phyloP scores from a whole-genome alignment of 2,797 vertebrate genomes.

The Paedocypris micromegethes region DNA sequence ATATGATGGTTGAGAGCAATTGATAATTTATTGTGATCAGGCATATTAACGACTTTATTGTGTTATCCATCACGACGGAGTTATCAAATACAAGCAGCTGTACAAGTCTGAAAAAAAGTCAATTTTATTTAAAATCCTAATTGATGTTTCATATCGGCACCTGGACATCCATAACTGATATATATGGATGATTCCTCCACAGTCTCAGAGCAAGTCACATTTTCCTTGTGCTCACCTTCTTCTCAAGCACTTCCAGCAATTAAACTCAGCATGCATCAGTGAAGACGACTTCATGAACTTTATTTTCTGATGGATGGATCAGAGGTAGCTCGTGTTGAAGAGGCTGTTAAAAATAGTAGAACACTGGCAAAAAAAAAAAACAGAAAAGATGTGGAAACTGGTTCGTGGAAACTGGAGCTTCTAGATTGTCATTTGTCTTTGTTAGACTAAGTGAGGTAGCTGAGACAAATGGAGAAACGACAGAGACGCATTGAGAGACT shows the following conservation, averaged over 20 bases:
- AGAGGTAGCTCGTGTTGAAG: background rate
- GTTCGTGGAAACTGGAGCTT: slow-evolving; percentile 17
- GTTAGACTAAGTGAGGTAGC: slow-evolving; percentile 30
- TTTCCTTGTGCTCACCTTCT: too few species aligned
- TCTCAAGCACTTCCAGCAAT: too few species aligned
- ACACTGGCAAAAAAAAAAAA: slow-evolving; percentile 8
- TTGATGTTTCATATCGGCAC: too few species aligned
- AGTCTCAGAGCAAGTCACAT: too few species aligned
- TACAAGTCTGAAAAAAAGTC: too few species aligned
- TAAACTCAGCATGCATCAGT: slow-evolving; percentile 14
- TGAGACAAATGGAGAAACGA: slow-evolving; percentile 25
- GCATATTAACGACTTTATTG: too few species aligned
- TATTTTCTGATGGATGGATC: slow-evolving; percentile 14
- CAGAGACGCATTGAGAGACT: slow-evolving; percentile 15
- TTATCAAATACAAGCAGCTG: too few species aligned
- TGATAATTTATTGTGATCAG: too few species aligned
- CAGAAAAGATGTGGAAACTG: slow-evolving; percentile 10
- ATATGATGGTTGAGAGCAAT: slow-evolving; percentile 34
- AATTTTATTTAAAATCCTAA: too few species aligned
- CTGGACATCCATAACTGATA: too few species aligned
- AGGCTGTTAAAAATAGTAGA: background rate
- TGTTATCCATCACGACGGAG: too few species aligned
- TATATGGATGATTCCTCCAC: too few species aligned
- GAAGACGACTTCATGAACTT: slow-evolving; percentile 8
- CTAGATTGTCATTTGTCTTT: slow-evolving; percentile 33